Percentiles rank a stretch among this genome's conserved stretches.
phyloP scores from a whole-genome alignment of 2,797 vertebrate species.

The Cyclopterus lumpus region DNA sequence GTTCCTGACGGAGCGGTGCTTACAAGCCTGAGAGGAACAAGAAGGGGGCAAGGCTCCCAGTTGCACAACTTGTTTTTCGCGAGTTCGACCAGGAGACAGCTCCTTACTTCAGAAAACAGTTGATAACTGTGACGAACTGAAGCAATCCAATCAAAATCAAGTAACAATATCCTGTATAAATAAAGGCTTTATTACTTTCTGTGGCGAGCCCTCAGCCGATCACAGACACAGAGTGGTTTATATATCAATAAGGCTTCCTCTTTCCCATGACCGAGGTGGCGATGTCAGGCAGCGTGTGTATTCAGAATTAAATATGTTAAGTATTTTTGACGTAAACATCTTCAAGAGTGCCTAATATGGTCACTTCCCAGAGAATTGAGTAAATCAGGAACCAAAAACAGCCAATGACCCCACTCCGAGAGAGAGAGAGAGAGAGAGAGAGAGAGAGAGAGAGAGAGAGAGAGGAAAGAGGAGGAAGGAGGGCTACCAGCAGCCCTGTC shows the following conservation, averaged over 20 bases:
- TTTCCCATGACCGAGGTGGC: conserved; percentile 47
- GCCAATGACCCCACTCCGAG: conserved; percentile 53
- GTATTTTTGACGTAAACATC: conserved; percentile 70
- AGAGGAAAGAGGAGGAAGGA: conserved; percentile 39
- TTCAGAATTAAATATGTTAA: conserved; percentile 66
- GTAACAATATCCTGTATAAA: conserved; percentile 31
- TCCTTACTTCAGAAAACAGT: conserved; percentile 66
- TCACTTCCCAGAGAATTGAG: conserved; percentile 70
- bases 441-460: conserved; percentile 9
- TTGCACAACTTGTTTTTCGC: conserved; percentile 81
- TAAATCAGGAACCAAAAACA: conserved; percentile 62
- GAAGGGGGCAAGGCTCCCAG: conserved; percentile 68
- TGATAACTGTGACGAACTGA: conserved; percentile 56
- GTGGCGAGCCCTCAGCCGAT: conserved; percentile 26
- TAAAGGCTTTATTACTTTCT: conserved; percentile 31
- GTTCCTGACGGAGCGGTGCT: conserved; percentile 67
- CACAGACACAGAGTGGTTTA: conserved; percentile 21
- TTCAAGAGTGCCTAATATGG: conserved; percentile 75
- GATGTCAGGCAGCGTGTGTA: conserved; percentile 47
- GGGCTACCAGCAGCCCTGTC: conserved; percentile 53
- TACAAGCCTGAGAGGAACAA: conserved; percentile 71
- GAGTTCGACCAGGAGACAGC: conserved; percentile 64
- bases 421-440: conserved; percentile 18
- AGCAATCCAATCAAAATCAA: conserved; percentile 41
- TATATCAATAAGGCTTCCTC: conserved; percentile 42